These are phyloP conservation scores for Pteromalus puparum DNA, from an alignment of 1,140 invertebrate species.

Conservation along the genomic window DNA sequence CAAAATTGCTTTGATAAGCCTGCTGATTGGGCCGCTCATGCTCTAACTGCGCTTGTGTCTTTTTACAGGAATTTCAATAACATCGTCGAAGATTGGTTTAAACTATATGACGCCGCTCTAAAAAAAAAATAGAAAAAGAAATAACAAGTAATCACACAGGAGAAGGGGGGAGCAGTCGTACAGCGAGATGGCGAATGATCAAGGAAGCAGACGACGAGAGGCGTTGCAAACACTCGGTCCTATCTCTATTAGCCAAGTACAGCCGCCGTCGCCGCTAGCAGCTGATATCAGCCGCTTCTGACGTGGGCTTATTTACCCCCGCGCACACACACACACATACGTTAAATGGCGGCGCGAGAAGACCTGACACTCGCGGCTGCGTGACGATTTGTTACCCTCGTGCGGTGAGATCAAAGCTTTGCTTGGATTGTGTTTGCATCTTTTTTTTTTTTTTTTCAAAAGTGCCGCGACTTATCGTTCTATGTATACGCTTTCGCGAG, in stretches of 20 bases:
- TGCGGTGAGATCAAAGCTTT: constrained; percentile 61
- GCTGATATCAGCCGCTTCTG: constrained; percentile 64
- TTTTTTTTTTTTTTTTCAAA: neutral
- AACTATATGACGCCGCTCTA: too few species aligned
- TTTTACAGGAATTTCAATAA: too few species aligned
- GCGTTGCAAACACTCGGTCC: constrained; percentile 66
- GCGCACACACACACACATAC: neutral
- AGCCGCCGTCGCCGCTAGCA: constrained; percentile 58
- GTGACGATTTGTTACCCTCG: constrained; percentile 63
- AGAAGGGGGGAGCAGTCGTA: neutral
- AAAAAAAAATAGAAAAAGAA: neutral
- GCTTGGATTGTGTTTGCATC: neutral
- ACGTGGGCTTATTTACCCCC: constrained; percentile 66
- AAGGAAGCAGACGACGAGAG: constrained; percentile 18
- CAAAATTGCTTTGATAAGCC: too few species aligned
- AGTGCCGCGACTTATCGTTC: neutral
- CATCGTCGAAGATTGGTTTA: too few species aligned
- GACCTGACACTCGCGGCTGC: neutral
- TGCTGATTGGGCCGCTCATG: too few species aligned
- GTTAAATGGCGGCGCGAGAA: constrained; percentile 3
- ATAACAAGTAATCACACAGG: neutral
- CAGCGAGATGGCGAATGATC: neutral
- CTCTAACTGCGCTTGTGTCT: too few species aligned
- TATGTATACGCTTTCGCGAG: neutral
- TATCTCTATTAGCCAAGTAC: constrained; percentile 74